Evolutionary conservation across 2,113 vertebrate species (phyloP).

Genomic region (Prionailurus bengalensis): DNA sequence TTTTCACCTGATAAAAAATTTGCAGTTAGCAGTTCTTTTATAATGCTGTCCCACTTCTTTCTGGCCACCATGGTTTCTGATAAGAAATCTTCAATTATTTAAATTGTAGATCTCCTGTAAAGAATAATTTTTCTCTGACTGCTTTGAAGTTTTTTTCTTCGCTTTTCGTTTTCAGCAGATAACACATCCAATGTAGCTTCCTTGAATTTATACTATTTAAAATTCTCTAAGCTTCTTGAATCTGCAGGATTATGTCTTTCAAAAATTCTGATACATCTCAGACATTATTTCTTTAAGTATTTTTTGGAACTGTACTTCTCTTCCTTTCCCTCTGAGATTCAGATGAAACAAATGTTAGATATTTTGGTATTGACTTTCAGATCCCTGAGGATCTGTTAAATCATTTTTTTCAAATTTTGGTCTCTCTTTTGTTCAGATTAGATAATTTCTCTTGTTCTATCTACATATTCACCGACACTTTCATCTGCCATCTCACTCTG

Average conservation of each 20-base stretch:
- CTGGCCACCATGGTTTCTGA: background rate
- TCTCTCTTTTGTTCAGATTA: background rate
- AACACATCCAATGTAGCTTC: background rate
- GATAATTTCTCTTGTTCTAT: constrained; percentile 15
- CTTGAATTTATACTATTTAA: background rate
- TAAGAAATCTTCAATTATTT: background rate
- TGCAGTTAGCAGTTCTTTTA: constrained; percentile 13
- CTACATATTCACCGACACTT: background rate
- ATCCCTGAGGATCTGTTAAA: background rate
- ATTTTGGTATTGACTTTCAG: background rate
- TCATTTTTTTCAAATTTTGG: constrained; percentile 30
- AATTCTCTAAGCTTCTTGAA: background rate
- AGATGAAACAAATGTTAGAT: constrained; percentile 3
- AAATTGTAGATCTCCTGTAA: background rate
- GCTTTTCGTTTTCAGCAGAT: background rate
- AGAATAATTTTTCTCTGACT: constrained; percentile 29
- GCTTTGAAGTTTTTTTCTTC: background rate
- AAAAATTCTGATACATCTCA: background rate
- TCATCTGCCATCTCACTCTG: background rate
- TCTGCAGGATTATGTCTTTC: background rate
- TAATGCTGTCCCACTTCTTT: background rate
- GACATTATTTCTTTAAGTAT: background rate
- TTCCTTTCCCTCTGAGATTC: background rate
- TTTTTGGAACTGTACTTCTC: constrained; percentile 7
- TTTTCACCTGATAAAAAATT: constrained; percentile 14